A percentile compares a stretch with the other conserved stretches of the same genome.
Evolutionary conservation across 2,113 vertebrate species (phyloP).

Genomic region (Fregetta grallaria): DNA sequence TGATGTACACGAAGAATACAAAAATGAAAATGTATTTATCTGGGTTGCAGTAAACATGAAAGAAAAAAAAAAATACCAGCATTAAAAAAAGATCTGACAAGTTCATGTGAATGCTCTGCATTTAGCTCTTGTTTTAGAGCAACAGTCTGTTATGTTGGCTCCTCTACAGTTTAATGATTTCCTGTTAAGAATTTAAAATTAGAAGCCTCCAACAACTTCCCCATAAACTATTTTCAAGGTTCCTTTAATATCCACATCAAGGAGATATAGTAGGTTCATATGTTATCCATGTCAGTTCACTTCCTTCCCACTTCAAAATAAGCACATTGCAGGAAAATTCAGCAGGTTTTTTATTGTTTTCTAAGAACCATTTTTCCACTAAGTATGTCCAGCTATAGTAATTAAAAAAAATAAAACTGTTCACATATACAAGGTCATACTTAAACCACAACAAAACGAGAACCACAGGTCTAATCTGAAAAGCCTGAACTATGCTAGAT

Average conservation of each 20-base stretch:
- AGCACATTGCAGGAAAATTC: slow-evolving; percentile 37
- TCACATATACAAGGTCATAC: background rate
- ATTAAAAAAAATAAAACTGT: background rate
- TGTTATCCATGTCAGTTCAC: slow-evolving; percentile 54
- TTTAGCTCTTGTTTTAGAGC: slow-evolving; percentile 59
- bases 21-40: slow-evolving; percentile 4
- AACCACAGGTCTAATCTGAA: background rate
- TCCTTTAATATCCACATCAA: slow-evolving; percentile 72
- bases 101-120: slow-evolving; percentile 47
- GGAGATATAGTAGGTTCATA: slow-evolving; percentile 56
- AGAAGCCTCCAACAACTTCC: slow-evolving; percentile 68
- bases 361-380: background rate
- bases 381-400: background rate
- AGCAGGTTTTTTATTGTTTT: slow-evolving; percentile 37
- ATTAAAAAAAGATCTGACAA: slow-evolving; percentile 49
- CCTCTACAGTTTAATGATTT: slow-evolving; percentile 61
- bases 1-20: background rate
- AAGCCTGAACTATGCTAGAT: background rate
- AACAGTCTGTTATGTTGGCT: slow-evolving; percentile 64
- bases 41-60: slow-evolving; percentile 55
- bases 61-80: background rate
- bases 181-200: slow-evolving; percentile 67
- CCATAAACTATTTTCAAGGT: slow-evolving; percentile 64
- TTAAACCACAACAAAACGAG: background rate
- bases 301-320: slow-evolving; percentile 64